Base-by-base conservation (phyloP, 1,140 invertebrate species). In the Periplaneta americana region DNA sequence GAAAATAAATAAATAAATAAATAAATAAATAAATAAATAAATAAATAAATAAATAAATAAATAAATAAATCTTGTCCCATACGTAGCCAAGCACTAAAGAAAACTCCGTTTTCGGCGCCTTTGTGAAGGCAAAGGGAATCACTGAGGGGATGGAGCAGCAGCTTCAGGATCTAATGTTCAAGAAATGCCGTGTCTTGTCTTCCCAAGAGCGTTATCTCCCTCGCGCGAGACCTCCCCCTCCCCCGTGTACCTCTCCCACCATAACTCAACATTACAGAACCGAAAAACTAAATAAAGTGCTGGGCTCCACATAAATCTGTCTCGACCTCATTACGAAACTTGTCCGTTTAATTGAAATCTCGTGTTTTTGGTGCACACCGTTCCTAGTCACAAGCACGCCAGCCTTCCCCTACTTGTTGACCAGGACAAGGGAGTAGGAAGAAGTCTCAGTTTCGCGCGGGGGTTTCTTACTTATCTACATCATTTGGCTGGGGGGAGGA, bases 281-380 rank as follows among this genome's bases (percentile, higher is more conserved):
- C 48, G 48, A 36, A 34, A 77, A 77, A 77, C 75, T 22, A 77
- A 77, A 77, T 36, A 22, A 77, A 34, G 18, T 36, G 75, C 3
- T 34, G 35, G 31, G 22, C 32, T 77, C 31, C 57, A 34, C 79
- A 80, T 80, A 80, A 80, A 80, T 80, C 79, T 80, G 79, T 74
- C 79, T 31, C 39, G 34, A n/a, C 31, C 36, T 80, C 79, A 80
- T 80, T 80, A 80, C 57, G 15, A 80, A 74, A 33, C 79, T 18
- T 74, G 39, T 80, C 79, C 39, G 13, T 80, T 80, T 80, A 80
- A 80, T 80, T 80, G 79, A 80, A 80, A 80, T 80, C 79, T 80
- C 79, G 39, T 80, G 79, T 80, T 66, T 31, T n/a, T 31, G 32
- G 36, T 32, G 39, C 79, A 36, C 35, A 36, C 36, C 15, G 22